Conservation (phyloP, 2,797 vertebrate species). For the Syngnathus acus region DNA sequence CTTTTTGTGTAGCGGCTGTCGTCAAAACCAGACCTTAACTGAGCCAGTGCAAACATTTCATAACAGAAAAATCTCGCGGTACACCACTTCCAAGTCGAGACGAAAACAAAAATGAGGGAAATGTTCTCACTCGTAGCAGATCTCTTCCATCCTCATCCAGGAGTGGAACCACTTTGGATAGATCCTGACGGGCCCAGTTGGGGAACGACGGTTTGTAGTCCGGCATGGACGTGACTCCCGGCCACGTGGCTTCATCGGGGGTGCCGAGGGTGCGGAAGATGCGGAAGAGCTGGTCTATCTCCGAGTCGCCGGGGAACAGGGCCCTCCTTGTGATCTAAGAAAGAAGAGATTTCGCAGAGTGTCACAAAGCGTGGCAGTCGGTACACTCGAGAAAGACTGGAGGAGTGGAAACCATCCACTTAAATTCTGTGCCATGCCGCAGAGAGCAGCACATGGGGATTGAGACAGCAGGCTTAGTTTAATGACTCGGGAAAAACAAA, state of each 20-base stretch:
- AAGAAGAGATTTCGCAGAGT: neutral
- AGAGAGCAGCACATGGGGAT: neutral
- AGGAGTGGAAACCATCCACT: neutral
- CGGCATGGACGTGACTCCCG: slow-evolving; percentile 89
- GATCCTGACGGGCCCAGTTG: slow-evolving; percentile 88
- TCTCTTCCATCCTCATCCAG: slow-evolving; percentile 88
- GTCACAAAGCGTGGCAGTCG: neutral
- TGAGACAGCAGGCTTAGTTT: neutral
- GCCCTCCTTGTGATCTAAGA: slow-evolving; percentile 83
- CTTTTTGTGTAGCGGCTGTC: neutral
- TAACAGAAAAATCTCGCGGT: too few species aligned
- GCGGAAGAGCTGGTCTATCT: slow-evolving; percentile 92
- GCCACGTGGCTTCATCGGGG: slow-evolving; percentile 86
- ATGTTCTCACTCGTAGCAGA: slow-evolving; percentile 78
- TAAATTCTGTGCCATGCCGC: neutral
- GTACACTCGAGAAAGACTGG: too few species aligned
- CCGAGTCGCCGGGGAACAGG: slow-evolving; percentile 89
- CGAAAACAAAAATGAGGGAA: neutral
- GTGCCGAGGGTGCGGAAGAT: slow-evolving; percentile 94
- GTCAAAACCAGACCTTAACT: neutral
- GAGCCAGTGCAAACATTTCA: neutral
- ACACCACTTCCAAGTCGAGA: neutral
- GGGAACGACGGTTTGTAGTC: slow-evolving; percentile 95
- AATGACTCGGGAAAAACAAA: neutral
- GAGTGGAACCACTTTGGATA: slow-evolving; percentile 85